phyloP scores from a whole-genome alignment of 2,888 invertebrate genomes.

The Microctonus hyperodae region DNA sequence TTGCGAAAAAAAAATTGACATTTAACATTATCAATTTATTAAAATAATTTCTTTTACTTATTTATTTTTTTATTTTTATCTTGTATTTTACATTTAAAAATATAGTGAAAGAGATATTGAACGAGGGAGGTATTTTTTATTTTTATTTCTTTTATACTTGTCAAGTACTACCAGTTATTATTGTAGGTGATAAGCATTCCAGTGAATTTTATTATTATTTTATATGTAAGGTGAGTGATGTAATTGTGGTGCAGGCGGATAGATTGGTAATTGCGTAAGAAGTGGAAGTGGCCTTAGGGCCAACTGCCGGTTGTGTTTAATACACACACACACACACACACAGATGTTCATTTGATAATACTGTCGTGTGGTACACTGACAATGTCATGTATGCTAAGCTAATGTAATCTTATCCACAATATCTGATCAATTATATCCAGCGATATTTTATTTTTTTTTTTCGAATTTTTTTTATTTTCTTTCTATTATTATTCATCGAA shows the following conservation, averaged over 20 bases:
- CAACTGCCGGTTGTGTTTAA: background rate
- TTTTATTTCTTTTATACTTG: background rate
- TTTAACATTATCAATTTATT: too few species aligned
- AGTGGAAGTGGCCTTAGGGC: slow-evolving; percentile 10
- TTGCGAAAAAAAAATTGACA: too few species aligned
- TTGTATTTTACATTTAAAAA: background rate
- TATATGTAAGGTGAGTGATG: background rate
- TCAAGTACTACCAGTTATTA: background rate
- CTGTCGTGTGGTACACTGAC: background rate
- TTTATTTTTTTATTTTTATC: background rate
- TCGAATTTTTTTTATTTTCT: background rate
- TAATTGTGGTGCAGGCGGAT: slow-evolving; percentile 4
- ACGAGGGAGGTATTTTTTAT: background rate
- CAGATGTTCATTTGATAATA: slow-evolving; percentile 4
- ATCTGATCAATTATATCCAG: background rate
- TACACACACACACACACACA: background rate
- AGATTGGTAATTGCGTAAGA: background rate
- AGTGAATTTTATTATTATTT: background rate
- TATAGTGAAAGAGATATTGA: background rate
- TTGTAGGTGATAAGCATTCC: slow-evolving; percentile 1
- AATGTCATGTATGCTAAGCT: slow-evolving; percentile 6
- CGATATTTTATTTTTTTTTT: slow-evolving; percentile 2
- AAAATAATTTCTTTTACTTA: too few species aligned
- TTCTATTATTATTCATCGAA: slow-evolving; percentile 2
- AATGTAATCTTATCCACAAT: background rate